A percentile compares a stretch with the other conserved stretches of the same genome.
Evolutionary conservation across 2,888 invertebrate genomes (phyloP).

Genomic region (Meliscaeva auricollis): DNA sequence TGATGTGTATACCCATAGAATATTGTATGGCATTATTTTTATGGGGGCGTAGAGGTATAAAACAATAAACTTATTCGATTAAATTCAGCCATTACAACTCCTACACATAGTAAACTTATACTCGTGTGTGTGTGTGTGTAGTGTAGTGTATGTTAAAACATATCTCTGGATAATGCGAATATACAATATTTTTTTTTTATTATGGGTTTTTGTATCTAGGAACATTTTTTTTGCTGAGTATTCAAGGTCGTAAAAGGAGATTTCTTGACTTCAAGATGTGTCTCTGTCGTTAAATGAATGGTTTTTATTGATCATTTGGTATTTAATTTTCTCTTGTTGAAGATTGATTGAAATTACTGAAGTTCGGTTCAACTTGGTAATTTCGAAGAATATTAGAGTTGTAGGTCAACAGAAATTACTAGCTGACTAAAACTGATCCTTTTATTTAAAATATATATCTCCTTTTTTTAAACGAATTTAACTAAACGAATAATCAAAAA

Average conservation of each 20-base stretch:
- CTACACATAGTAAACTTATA: not conserved
- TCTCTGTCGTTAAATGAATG: constrained; percentile 22
- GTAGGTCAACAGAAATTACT: no score
- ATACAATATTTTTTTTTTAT: constrained; percentile 2
- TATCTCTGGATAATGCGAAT: constrained; percentile 21
- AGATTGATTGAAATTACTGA: constrained; percentile 32
- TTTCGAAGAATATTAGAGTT: not conserved
- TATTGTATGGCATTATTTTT: constrained; percentile 49
- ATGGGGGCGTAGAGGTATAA: constrained; percentile 50
- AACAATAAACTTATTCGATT: constrained; percentile 73
- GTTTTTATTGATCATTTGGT: constrained; percentile 19
- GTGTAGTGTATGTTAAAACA: no score
- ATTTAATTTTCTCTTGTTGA: not conserved
- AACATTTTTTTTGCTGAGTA: constrained; percentile 35
- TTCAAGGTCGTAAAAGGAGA: constrained; percentile 52
- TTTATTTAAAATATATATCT: no score
- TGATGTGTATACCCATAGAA: constrained; percentile 10
- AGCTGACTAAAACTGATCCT: no score
- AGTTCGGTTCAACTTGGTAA: not conserved
- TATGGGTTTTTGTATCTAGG: not conserved
- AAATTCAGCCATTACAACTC: constrained; percentile 59
- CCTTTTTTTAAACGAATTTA: no score
- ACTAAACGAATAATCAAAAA: no score
- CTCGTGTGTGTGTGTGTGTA: no score
- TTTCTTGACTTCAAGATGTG: constrained; percentile 20